Base-by-base conservation (phyloP, 2,113 vertebrate genomes). In the Malurus melanocephalus region DNA sequence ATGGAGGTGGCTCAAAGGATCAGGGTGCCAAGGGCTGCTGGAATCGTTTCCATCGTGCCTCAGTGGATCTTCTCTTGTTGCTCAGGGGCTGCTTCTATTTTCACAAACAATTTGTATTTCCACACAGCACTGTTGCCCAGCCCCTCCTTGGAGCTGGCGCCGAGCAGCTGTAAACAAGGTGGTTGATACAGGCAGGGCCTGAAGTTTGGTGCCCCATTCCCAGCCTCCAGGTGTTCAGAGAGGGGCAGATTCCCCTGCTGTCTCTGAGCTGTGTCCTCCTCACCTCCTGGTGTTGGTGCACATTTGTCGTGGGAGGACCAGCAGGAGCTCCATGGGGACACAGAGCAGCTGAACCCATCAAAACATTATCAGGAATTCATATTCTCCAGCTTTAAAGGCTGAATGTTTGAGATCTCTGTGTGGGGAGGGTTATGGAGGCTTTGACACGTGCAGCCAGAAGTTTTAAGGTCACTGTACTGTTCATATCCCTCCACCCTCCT, bases 11-110 rank as follows among this genome's bases (percentile, higher is more conserved):
- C 92, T 92, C 53, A 81, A 75, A 68, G 75, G 85, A 80, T 94
- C 72, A n/a, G 59, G 74, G 80, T 92, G 92, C 90, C 86, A 92
- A 84, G 66, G 60, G 52, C 62, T 61, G 71, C 74, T 85, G 16
- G 60, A 80, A 67, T 82, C n/a, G 10, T 62, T 87, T 87, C 89
- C 82, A 87, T 85, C 62, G 45, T 22, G 17, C 61, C 75, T 77
- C 89, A 46, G 43, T 55, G 64, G 87, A 69, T 94, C 92, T 85
- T 92, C 89, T 89, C 95, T 64, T 85, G 91, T 95, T 94, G 91
- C 94, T 95, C 72, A 73, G 95, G 82, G 93, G 67, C 85, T 77
- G 89, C 75, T 94, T 85, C 94, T 96, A 82, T 94, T 96, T 95
- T 92, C 78, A 87, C 94, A 93, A 92, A 73, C 92, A 40, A 74